Evolutionary conservation across 1,140 invertebrate genomes (phyloP).

Genomic region (Gryllus bimaculatus): DNA sequence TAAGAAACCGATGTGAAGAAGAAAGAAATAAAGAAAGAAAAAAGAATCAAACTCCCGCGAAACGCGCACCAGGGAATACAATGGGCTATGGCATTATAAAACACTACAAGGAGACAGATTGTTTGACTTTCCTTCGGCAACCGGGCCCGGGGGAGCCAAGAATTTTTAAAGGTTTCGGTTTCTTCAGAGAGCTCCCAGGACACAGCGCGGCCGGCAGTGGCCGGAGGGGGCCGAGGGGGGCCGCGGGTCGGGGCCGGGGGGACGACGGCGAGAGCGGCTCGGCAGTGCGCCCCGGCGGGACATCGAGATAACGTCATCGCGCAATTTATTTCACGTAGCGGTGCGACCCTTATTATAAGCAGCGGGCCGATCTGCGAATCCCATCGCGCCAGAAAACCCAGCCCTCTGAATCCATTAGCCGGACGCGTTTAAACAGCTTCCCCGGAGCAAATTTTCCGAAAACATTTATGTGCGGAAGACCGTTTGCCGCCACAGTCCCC

Average conservation of each 20-base stretch:
- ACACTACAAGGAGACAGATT: neutral
- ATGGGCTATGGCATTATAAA: conserved; percentile 1
- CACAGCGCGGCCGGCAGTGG: too few relatives aligned
- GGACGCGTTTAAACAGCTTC: neutral
- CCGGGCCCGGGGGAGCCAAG: neutral
- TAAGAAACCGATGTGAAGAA: neutral
- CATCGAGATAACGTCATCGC: neutral
- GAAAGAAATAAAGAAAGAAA: neutral
- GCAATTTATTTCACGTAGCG: neutral
- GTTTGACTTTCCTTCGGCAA: neutral
- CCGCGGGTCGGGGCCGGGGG: too few relatives aligned
- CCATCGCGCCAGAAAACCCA: neutral
- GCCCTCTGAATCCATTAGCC: neutral
- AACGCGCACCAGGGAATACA: neutral
- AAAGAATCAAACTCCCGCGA: neutral
- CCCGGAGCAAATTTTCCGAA: neutral
- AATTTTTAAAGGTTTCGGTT: neutral
- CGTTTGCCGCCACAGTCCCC: too few relatives aligned
- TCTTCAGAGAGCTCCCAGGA: neutral
- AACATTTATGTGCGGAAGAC: neutral
- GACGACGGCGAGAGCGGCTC: neutral
- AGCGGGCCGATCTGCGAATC: neutral
- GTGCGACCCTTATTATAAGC: neutral
- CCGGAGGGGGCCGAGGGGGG: too few relatives aligned
- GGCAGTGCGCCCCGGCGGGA: neutral